A percentile compares a stretch with the other conserved stretches of the same genome.
Conservation (phyloP, 1,140 invertebrate species). For the Drosophila parvula region DNA sequence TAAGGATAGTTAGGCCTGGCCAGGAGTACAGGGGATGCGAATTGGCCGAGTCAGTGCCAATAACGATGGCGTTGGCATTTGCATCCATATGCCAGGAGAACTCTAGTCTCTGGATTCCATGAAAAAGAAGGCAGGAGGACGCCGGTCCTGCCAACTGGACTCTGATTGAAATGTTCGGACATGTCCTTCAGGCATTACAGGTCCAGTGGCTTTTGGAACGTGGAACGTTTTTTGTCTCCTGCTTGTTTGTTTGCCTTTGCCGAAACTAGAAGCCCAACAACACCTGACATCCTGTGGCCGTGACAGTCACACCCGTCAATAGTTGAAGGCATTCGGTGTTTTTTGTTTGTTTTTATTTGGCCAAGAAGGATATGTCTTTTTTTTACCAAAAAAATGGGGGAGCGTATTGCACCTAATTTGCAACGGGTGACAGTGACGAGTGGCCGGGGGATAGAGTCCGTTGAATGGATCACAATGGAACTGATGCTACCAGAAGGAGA, state of each 20-base stretch:
- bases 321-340: constrained; percentile 4
- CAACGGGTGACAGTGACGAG: not conserved
- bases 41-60: constrained; percentile 29
- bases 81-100: constrained; percentile 38
- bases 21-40: constrained; percentile 7
- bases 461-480: not conserved
- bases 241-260: constrained; percentile 30
- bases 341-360: not conserved
- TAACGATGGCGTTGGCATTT: constrained; percentile 35
- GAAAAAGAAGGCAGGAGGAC: constrained; percentile 4
- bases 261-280: constrained; percentile 36
- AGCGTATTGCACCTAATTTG: constrained; percentile 26
- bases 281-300: constrained; percentile 50
- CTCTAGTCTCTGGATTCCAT: not conserved
- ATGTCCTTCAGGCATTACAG: constrained; percentile 44
- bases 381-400: not conserved
- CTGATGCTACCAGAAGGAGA: not conserved
- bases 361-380: constrained; percentile 15
- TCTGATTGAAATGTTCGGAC: constrained; percentile 72
- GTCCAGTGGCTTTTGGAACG: constrained; percentile 13
- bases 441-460: not conserved
- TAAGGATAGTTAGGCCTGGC: not conserved
- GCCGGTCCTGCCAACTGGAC: constrained; percentile 19
- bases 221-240: constrained; percentile 16
- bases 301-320: constrained; percentile 50